Evolutionary conservation across 2,797 vertebrate species (phyloP).

Genomic region (Periparus ater): DNA sequence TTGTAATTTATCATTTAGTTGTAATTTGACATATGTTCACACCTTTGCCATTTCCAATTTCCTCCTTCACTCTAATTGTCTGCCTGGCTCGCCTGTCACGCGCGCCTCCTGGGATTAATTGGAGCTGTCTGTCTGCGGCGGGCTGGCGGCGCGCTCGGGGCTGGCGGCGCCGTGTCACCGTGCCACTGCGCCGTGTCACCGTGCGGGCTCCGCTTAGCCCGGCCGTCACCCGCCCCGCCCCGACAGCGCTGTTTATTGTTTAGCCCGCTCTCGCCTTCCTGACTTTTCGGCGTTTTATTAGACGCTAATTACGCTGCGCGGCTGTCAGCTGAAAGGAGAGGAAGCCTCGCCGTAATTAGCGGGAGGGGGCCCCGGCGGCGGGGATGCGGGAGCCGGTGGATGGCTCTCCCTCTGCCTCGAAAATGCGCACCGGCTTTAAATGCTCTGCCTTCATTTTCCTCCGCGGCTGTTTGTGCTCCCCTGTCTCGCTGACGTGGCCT

Average conservation of each 20-base stretch:
- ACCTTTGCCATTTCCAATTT: conserved; percentile 96
- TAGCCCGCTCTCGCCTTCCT: conserved; percentile 59
- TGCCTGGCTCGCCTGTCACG: conserved; percentile 97
- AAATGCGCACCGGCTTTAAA: conserved; percentile 31
- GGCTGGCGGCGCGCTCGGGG: conserved; percentile 90
- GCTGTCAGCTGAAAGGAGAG: conserved; percentile 72
- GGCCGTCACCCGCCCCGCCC: conserved; percentile 80
- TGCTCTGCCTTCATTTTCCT: conserved; percentile 33
- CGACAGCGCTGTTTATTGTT: conserved; percentile 70
- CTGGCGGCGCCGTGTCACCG: conserved; percentile 82
- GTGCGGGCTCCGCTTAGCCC: conserved; percentile 84
- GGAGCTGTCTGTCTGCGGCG: conserved; percentile 96
- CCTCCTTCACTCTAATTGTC: conserved; percentile 98
- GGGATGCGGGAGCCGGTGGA: conserved; percentile 63
- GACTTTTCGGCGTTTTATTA: conserved; percentile 73
- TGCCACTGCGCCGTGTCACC: conserved; percentile 85
- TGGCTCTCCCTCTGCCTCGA: conserved; percentile 69
- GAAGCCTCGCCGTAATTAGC: conserved; percentile 71
- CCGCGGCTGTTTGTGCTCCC: background rate
- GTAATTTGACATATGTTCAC: conserved; percentile 99
- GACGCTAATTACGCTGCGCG: conserved; percentile 75
- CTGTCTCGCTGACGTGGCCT: background rate
- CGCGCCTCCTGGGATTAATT: conserved; percentile 97
- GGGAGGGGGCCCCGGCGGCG: conserved; percentile 35
- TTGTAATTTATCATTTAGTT: conserved; percentile 99